These are phyloP conservation scores for Acrobasis consociella DNA, from an alignment of 2,888 invertebrate species.

Conservation along the genomic window DNA sequence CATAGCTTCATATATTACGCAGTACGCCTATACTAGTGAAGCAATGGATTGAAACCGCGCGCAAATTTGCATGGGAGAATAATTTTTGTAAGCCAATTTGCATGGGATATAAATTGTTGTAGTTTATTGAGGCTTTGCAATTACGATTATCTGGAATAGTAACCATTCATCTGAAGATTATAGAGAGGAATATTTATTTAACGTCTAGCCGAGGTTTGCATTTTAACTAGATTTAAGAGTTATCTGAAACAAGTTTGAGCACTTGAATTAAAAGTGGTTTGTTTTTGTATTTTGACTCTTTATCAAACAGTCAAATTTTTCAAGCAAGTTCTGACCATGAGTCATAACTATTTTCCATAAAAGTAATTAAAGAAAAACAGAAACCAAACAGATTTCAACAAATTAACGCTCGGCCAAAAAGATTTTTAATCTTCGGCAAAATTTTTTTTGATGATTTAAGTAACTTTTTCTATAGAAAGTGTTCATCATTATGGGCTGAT, in stretches of 20 bases:
- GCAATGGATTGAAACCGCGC: conserved; percentile 17
- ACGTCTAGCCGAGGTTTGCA: background rate
- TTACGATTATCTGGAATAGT: conserved; percentile 32
- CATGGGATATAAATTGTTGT: conserved; percentile 27
- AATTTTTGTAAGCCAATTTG: conserved; percentile 24
- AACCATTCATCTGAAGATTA: conserved; percentile 31
- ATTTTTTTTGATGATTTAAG: too few species aligned
- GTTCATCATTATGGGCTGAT: too few species aligned
- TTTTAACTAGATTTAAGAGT: conserved; percentile 9
- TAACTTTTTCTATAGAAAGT: too few species aligned
- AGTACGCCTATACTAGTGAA: conserved; percentile 18
- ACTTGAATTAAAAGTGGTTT: background rate
- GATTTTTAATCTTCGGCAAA: too few species aligned
- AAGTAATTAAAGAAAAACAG: too few species aligned
- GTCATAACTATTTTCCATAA: too few species aligned
- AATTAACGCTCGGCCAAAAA: too few species aligned
- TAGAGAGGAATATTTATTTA: conserved; percentile 22
- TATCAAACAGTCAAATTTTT: too few species aligned
- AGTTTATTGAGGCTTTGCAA: conserved; percentile 29
- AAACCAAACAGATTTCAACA: too few species aligned
- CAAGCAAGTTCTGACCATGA: too few species aligned
- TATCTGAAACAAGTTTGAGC: conserved; percentile 5
- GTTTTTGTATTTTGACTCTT: too few species aligned
- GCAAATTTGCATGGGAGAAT: conserved; percentile 23
- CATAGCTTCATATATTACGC: conserved; percentile 17